Evolutionary conservation across 2,888 invertebrate genomes (phyloP).

Genomic region (Leucophenga maculata): DNA sequence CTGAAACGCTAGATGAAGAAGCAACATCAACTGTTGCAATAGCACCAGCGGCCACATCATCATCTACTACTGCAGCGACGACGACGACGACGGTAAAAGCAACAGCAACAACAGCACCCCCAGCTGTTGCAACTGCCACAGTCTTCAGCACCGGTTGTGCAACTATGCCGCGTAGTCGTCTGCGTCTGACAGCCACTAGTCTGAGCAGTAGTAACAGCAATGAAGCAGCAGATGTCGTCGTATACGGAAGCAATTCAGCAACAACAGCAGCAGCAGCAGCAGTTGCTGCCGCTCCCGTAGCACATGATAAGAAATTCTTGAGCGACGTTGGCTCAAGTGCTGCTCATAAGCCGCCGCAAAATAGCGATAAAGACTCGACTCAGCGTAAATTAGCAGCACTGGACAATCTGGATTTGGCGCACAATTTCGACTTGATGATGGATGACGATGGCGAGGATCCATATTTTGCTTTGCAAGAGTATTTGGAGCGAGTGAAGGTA

Average conservation of each 20-base stretch:
- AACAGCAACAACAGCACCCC: slow-evolving; percentile 28
- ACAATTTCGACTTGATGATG: slow-evolving; percentile 59
- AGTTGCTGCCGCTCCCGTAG: slow-evolving; percentile 38
- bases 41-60: slow-evolving; percentile 38
- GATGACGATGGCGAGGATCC: slow-evolving; percentile 70
- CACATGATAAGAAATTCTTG: slow-evolving; percentile 63
- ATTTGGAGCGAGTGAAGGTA: slow-evolving; percentile 71
- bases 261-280: slow-evolving; percentile 39
- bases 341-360: slow-evolving; percentile 55
- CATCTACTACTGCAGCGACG: slow-evolving; percentile 43
- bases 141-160: slow-evolving; percentile 66
- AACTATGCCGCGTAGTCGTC: slow-evolving; percentile 66
- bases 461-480: slow-evolving; percentile 68
- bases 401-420: slow-evolving; percentile 67
- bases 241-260: slow-evolving; percentile 32
- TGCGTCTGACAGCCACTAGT: slow-evolving; percentile 26
- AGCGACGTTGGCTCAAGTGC: slow-evolving; percentile 44
- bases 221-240: slow-evolving; percentile 1
- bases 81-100: slow-evolving; percentile 39
- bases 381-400: slow-evolving; percentile 57
- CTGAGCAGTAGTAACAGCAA: slow-evolving; percentile 35
- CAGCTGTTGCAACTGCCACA: slow-evolving; percentile 46
- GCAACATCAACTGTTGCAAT: slow-evolving; percentile 22
- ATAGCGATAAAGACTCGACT: slow-evolving; percentile 57
- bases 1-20: slow-evolving; percentile 16